These are phyloP conservation scores for Cotesia chilonis DNA, from an alignment of 1,140 invertebrate species.

Conservation along the genomic window DNA sequence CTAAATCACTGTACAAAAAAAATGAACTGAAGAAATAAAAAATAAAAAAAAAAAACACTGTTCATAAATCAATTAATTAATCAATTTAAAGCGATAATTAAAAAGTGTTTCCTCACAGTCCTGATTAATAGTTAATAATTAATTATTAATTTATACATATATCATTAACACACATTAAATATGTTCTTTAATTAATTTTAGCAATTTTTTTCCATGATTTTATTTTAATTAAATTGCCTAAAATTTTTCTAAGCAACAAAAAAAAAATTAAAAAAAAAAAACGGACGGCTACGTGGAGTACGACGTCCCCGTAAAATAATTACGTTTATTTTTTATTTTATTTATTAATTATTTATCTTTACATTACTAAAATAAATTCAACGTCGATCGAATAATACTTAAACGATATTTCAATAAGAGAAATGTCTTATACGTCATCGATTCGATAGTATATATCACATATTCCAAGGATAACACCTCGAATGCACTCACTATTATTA, in stretches of 20 bases:
- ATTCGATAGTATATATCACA: conserved; percentile 34
- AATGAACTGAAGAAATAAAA: conserved; percentile 15
- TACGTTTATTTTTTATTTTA: not conserved
- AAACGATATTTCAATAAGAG: conserved; percentile 28
- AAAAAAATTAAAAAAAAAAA: conserved; percentile 14
- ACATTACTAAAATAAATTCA: conserved; percentile 31
- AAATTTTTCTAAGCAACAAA: conserved; percentile 16
- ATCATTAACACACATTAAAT: not conserved
- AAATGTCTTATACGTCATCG: conserved; percentile 31
- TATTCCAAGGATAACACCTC: conserved; percentile 33
- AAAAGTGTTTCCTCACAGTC: no score
- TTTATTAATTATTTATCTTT: not conserved
- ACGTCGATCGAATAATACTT: conserved; percentile 36
- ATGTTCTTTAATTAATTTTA: not conserved
- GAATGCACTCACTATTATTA: conserved; percentile 13
- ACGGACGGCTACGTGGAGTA: not conserved
- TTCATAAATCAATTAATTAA: not conserved
- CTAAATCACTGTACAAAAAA: conserved; percentile 47
- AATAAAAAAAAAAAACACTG: no score
- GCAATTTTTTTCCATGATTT: not conserved
- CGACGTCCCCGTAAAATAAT: not conserved
- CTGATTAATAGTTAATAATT: no score
- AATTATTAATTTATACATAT: no score
- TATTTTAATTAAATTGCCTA: conserved; percentile 4
- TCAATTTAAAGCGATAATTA: no score